Percentiles rank a stretch among this genome's conserved stretches.
Evolutionary conservation across 1,140 invertebrate species (phyloP).

Genomic region (Riptortus pedestris): DNA sequence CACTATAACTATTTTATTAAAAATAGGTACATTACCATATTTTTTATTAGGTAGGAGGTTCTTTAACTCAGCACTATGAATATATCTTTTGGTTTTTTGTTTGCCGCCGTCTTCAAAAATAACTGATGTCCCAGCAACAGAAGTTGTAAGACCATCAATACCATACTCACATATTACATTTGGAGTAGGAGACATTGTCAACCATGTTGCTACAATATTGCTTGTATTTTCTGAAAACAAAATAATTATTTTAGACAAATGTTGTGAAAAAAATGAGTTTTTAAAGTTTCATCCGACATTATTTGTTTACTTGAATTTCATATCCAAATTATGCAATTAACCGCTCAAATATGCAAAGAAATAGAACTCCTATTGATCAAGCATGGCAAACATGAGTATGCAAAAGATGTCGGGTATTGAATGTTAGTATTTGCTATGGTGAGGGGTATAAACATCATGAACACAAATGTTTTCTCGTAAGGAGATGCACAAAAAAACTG

Average conservation of each 20-base stretch:
- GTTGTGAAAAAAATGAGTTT: neutral
- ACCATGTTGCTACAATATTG: conserved; percentile 82
- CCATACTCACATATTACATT: conserved; percentile 63
- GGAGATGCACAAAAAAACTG: too few relatives aligned
- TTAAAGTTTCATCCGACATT: neutral
- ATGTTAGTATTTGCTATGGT: too few relatives aligned
- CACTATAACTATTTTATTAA: conserved; percentile 1
- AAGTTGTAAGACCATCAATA: conserved; percentile 43
- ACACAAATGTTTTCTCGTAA: too few relatives aligned
- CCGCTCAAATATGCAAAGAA: neutral
- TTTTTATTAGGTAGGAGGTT: conserved; percentile 46
- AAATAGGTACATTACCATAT: conserved; percentile 45
- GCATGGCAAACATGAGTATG: too few relatives aligned
- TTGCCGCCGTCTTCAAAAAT: conserved; percentile 72
- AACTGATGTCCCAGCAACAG: conserved; percentile 46
- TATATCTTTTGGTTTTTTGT: conserved; percentile 57
- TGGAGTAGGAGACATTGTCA: conserved; percentile 59
- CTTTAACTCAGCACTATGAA: conserved; percentile 59
- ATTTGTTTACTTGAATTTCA: too few relatives aligned
- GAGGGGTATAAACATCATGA: too few relatives aligned
- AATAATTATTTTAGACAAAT: conserved; percentile 23
- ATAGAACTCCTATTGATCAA: neutral
- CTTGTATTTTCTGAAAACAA: conserved; percentile 45
- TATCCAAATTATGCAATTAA: too few relatives aligned
- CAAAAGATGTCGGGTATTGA: too few relatives aligned